phyloP scores from a whole-genome alignment of 2,888 invertebrate genomes.

The Sceliomorpha sp. region DNA sequence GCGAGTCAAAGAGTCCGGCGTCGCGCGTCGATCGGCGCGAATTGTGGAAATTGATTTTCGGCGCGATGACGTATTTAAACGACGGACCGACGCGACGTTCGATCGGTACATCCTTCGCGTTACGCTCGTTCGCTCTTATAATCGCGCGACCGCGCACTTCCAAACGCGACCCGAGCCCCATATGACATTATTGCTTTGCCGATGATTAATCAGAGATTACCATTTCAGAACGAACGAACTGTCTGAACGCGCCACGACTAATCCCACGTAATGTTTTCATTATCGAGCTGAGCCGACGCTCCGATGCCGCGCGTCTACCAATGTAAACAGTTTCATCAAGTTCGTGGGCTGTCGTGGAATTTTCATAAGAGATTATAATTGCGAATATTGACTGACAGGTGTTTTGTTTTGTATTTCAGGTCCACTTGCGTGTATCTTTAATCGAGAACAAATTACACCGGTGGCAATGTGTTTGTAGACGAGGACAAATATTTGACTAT shows the following conservation, averaged over 20 bases:
- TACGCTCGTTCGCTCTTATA: conserved; percentile 48
- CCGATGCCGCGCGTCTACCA: conserved; percentile 5
- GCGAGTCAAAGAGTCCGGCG: conserved; percentile 44
- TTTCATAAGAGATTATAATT: conserved; percentile 3
- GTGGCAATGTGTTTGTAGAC: too few relatives aligned
- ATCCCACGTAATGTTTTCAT: conserved; percentile 39
- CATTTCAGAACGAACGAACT: conserved; percentile 40
- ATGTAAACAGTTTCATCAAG: conserved; percentile 21
- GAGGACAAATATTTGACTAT: too few relatives aligned
- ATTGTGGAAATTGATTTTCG: conserved; percentile 43
- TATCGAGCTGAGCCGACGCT: conserved; percentile 22
- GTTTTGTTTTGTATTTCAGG: too few relatives aligned
- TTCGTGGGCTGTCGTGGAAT: conserved; percentile 7
- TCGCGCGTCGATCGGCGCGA: conserved; percentile 29
- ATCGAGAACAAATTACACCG: too few relatives aligned
- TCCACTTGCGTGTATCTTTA: too few relatives aligned
- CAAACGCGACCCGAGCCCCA: conserved; percentile 26
- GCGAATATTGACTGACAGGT: neutral
- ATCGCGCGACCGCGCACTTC: conserved; percentile 32
- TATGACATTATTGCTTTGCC: conserved; percentile 42
- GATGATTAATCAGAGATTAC: conserved; percentile 51
- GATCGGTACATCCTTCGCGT: conserved; percentile 34
- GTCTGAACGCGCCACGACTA: conserved; percentile 29
- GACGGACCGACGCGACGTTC: conserved; percentile 33
- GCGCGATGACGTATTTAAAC: conserved; percentile 39